These are phyloP conservation scores for Boloria selene DNA, from an alignment of 2,888 invertebrate species.

Conservation along the genomic window DNA sequence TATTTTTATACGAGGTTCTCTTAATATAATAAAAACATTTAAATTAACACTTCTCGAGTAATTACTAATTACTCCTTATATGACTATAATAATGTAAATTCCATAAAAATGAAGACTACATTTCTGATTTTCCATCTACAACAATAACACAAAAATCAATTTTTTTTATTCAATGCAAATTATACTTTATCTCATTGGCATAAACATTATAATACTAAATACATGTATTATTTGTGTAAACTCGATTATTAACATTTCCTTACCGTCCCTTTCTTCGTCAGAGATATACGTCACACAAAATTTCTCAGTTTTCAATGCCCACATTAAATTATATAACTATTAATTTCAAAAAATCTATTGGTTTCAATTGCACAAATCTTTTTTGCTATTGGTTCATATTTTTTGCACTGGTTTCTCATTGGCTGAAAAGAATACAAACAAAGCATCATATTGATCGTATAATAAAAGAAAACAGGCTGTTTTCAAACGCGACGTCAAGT, in stretches of 20 bases:
- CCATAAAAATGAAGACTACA: too few relatives aligned
- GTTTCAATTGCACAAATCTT: background rate
- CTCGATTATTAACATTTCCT: slow-evolving; percentile 21
- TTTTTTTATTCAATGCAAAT: background rate
- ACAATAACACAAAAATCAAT: too few relatives aligned
- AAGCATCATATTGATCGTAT: slow-evolving; percentile 10
- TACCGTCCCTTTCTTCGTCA: slow-evolving; percentile 25
- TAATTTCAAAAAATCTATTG: background rate
- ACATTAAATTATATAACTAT: background rate
- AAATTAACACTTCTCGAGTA: too few relatives aligned
- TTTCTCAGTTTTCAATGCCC: slow-evolving; percentile 7
- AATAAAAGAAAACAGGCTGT: slow-evolving; percentile 39
- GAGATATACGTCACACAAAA: slow-evolving; percentile 13
- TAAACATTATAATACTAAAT: slow-evolving; percentile 7
- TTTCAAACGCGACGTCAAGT: slow-evolving; percentile 50
- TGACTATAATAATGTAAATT: too few relatives aligned
- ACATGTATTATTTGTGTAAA: background rate
- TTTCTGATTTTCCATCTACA: too few relatives aligned
- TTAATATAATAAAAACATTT: too few relatives aligned
- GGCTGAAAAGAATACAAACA: slow-evolving; percentile 21
- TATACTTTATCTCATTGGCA: background rate
- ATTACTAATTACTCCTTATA: too few relatives aligned
- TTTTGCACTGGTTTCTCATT: slow-evolving; percentile 25
- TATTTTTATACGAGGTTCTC: too few relatives aligned
- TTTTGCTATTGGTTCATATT: slow-evolving; percentile 26